These are phyloP conservation scores for Rosalia funebris DNA, from an alignment of 2,888 invertebrate genomes.

Conservation along the genomic window DNA sequence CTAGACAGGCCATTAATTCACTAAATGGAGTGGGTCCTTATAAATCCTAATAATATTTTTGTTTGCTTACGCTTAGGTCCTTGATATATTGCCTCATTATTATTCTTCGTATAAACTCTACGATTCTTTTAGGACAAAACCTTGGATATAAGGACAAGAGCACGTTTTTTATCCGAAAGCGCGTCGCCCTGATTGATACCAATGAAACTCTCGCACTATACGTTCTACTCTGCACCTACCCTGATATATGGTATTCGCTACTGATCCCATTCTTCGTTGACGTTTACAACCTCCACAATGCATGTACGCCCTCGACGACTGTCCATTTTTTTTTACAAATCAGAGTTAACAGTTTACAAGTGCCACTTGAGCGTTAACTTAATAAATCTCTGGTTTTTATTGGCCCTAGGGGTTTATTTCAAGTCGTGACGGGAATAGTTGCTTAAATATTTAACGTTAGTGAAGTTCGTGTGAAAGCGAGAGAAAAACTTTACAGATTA, in stretches of 20 bases:
- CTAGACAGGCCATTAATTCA: constrained; percentile 1
- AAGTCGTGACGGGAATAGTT: not conserved
- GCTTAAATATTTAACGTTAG: not conserved
- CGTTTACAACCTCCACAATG: not conserved
- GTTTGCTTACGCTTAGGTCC: not conserved
- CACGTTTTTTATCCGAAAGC: not conserved
- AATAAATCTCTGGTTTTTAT: not conserved
- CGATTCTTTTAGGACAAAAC: not conserved
- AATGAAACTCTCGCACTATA: not conserved
- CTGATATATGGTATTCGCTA: not conserved
- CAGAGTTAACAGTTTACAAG: not conserved
- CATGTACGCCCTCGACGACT: not conserved
- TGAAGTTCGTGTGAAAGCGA: no score
- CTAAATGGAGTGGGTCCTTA: constrained; percentile 4
- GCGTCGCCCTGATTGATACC: not conserved
- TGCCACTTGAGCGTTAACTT: not conserved
- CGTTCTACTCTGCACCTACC: not conserved
- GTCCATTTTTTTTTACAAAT: not conserved
- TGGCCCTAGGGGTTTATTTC: not conserved
- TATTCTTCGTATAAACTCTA: constrained; percentile 11
- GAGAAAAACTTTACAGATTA: no score
- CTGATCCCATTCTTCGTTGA: not conserved
- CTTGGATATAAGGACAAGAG: not conserved
- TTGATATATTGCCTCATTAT: constrained; percentile 19
- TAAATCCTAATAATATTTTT: not conserved